phyloP scores from a whole-genome alignment of 2,888 invertebrate genomes.

The Lumbricus terrestris region DNA sequence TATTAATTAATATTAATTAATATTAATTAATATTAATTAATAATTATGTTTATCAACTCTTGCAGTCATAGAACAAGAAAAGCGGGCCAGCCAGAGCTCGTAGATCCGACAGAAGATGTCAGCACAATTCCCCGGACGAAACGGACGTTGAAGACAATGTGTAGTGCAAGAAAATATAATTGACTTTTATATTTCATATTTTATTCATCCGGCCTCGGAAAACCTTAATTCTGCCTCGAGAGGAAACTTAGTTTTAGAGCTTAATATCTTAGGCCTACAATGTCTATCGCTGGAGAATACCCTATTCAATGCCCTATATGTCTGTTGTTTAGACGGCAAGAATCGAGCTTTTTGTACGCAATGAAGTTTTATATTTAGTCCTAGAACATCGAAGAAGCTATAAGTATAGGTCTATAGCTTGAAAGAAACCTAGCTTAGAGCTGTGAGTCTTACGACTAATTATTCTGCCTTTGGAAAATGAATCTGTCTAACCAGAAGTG shows the following conservation, averaged over 20 bases:
- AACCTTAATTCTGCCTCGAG: background rate
- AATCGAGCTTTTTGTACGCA: no score
- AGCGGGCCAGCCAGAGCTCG: slow-evolving; percentile 19
- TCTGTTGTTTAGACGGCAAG: no score
- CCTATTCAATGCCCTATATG: no score
- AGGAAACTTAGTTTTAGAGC: background rate
- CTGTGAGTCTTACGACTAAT: background rate
- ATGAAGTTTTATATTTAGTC: no score
- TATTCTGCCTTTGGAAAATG: background rate
- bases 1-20: no score
- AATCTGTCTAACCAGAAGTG: background rate
- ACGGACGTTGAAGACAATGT: background rate
- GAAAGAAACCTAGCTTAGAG: background rate
- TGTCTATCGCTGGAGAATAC: background rate
- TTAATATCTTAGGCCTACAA: background rate
- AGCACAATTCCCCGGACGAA: background rate
- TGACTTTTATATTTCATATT: background rate
- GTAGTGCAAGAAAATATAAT: background rate
- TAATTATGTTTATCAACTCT: background rate
- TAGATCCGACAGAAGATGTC: background rate
- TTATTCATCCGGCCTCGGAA: background rate
- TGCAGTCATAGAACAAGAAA: slow-evolving; percentile 28
- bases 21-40: background rate
- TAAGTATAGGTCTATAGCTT: no score
- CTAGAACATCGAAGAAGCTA: no score